Evolutionary conservation across 1,140 invertebrate species (phyloP), one percentile per base, ranked within the genome.

Genomic region (Drosophila triauraria): DNA sequence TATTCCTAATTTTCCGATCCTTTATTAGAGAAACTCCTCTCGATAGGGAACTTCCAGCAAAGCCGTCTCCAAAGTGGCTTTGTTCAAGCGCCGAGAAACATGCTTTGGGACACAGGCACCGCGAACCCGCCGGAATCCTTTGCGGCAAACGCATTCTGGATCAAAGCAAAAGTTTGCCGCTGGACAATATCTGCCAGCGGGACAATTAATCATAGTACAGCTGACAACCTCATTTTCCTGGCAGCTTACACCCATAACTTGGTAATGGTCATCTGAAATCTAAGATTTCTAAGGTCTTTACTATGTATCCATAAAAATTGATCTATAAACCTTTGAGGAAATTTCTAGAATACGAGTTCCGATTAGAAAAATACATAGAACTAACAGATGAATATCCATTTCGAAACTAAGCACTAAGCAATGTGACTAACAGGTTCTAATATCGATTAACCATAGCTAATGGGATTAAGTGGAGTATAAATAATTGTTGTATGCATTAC

Each of bases 141-240:
- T 27, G 0, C 80, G 83, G 25, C 83, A 87, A 27, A 87, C 71
- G 13, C 80, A 87, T 35, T 74, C 57, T 0, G 83, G 83, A 68
- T 87, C 64, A 25, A 71, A 87, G 40, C 83, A 87, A 38, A 35
- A 87, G 8, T 63, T 54, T 13, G 50, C 53, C 1, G 79, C 67
- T 2, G 83, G 67, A 65, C 83, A 86, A 13, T 25, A 6, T 0
- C n/a, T 8, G 12, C 60, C 56, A 0, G 7, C 30, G 0, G 61
- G 30, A 27, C 83, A 87, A 3, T 75, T 42, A 27, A 83, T 42
- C 4, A 80, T 23, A 27, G 70, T 20, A 30, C 84, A 87, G 54
- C 83, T 88, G 4, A 88, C 83, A 1, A 67, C 47, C 46, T 88
- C 80, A 46, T 82, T 80, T 13, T 12, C 2, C 9, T 20, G 48